These are phyloP conservation scores for Baryphthengus martii DNA, from an alignment of 2,113 vertebrate species.

Conservation along the genomic window DNA sequence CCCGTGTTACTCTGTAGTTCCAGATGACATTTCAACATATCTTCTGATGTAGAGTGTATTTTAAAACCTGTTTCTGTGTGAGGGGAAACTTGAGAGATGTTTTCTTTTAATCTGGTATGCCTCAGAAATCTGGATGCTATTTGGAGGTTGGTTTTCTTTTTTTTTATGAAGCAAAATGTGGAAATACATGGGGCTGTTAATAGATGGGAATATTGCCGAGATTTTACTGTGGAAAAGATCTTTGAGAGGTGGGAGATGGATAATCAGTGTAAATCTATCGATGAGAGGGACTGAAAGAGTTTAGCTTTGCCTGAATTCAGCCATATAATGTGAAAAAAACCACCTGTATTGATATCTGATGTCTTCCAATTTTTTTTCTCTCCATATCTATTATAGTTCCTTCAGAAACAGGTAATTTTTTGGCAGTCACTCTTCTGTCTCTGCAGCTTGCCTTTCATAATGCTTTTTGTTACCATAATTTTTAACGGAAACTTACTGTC, in stretches of 20 bases:
- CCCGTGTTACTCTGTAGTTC: neutral
- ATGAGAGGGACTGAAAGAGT: neutral
- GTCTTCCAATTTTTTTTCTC: conserved; percentile 66
- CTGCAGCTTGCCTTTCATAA: conserved; percentile 52
- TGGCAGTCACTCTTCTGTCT: conserved; percentile 28
- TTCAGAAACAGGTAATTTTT: conserved; percentile 69
- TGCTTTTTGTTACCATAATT: conserved; percentile 24
- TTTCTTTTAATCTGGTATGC: neutral
- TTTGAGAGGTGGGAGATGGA: neutral
- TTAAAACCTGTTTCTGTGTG: neutral
- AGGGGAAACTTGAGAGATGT: neutral
- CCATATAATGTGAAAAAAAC: neutral
- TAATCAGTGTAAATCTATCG: neutral
- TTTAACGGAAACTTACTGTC: neutral
- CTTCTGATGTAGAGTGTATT: neutral
- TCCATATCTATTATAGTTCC: conserved; percentile 61
- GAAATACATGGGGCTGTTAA: neutral
- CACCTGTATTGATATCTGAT: conserved; percentile 67
- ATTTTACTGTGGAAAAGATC: neutral
- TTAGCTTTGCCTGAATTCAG: neutral
- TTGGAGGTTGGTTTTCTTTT: neutral
- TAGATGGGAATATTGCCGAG: neutral
- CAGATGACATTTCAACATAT: neutral
- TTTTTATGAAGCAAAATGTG: neutral
- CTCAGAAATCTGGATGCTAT: neutral